A percentile compares a stretch with the other conserved stretches of the same genome.
Conservation (phyloP, 2,113 vertebrate genomes). For the Taurulus bubalis region DNA sequence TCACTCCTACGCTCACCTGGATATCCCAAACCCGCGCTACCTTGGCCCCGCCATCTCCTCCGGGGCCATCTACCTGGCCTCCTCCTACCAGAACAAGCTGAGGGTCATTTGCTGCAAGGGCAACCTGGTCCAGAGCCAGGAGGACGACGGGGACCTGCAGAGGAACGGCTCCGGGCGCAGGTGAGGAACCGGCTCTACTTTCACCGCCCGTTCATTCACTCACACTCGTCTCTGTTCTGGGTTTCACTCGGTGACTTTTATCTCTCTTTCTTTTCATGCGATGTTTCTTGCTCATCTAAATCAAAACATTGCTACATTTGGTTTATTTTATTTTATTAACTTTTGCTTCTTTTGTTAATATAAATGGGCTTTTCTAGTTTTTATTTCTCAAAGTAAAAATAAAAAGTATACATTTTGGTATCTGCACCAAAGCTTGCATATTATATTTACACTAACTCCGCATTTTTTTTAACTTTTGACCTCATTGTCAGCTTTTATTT, state of each 20-base stretch:
- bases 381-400: neutral
- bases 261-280: no score
- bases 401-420: neutral
- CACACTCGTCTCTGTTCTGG: neutral
- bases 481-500: no score
- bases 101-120: slow-evolving; percentile 98
- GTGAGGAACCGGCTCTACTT: slow-evolving; percentile 37
- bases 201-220: neutral
- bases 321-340: neutral
- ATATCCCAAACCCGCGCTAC: slow-evolving; percentile 96
- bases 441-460: neutral
- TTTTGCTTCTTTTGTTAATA: neutral
- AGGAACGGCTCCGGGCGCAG: slow-evolving; percentile 81
- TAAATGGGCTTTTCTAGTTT: neutral
- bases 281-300: neutral
- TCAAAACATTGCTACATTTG: neutral
- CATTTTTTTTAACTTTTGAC: no score
- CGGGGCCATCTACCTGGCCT: slow-evolving; percentile 96
- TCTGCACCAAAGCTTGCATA: neutral
- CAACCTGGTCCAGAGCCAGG: slow-evolving; percentile 95
- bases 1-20: slow-evolving; percentile 94
- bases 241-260: neutral
- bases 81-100: slow-evolving; percentile 97
- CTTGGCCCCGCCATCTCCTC: slow-evolving; percentile 97
- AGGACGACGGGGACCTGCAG: slow-evolving; percentile 88